These are phyloP conservation scores for Erebia aethiops DNA, from an alignment of 2,888 invertebrate species.

Conservation along the genomic window DNA sequence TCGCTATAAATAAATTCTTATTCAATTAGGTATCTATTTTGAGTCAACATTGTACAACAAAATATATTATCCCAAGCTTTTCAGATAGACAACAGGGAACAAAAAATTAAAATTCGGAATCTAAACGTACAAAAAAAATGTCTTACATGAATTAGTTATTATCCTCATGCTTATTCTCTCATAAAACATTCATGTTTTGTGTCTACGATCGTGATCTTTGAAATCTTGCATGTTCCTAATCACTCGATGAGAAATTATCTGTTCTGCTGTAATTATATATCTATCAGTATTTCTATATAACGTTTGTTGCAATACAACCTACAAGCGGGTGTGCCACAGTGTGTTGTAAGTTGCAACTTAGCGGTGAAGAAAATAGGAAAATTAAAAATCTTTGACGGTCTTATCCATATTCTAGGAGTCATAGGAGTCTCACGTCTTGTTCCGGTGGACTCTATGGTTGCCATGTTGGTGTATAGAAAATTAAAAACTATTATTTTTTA, in stretches of 20 bases:
- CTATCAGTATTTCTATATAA: background rate
- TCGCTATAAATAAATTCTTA: too few relatives aligned
- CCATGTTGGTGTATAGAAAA: too few relatives aligned
- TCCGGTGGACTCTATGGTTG: too few relatives aligned
- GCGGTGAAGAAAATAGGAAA: background rate
- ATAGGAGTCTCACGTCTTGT: too few relatives aligned
- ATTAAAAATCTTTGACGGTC: too few relatives aligned
- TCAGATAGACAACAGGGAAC: background rate
- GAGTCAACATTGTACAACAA: too few relatives aligned
- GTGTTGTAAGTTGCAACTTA: constrained; percentile 7
- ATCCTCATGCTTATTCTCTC: background rate
- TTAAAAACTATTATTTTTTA: too few relatives aligned
- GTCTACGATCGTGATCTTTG: constrained; percentile 10
- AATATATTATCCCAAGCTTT: too few relatives aligned
- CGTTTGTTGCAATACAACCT: constrained; percentile 12
- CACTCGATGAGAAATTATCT: constrained; percentile 21
- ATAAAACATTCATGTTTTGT: background rate
- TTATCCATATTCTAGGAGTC: too few relatives aligned
- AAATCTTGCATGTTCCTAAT: constrained; percentile 33
- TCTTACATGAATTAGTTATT: background rate
- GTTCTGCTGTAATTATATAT: constrained; percentile 26
- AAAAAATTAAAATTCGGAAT: background rate
- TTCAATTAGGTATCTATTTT: too few relatives aligned
- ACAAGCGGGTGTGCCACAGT: background rate
- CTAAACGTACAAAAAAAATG: background rate